phyloP scores from a whole-genome alignment of 2,888 invertebrate genomes.

The Limulus polyphemus region DNA sequence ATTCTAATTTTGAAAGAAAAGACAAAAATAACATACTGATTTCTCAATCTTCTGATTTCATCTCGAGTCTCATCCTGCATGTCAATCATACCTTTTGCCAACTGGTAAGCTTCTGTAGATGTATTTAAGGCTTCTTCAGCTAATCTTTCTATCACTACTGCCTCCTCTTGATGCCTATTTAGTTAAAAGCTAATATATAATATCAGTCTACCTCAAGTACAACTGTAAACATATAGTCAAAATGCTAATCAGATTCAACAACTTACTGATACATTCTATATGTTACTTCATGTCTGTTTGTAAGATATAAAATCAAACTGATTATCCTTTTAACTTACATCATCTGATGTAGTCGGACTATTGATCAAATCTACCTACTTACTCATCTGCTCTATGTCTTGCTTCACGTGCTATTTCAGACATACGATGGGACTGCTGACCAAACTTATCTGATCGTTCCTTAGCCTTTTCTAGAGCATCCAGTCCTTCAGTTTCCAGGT shows the following conservation, averaged over 20 bases:
- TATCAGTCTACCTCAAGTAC: no score
- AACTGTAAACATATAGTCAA: no score
- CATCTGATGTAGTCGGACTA: no score
- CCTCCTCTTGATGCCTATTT: slow-evolving; percentile 48
- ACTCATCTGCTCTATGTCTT: slow-evolving; percentile 59
- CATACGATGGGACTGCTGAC: slow-evolving; percentile 87
- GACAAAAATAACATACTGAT: slow-evolving; percentile 36
- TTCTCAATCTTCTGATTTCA: slow-evolving; percentile 35
- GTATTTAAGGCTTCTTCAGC: slow-evolving; percentile 70
- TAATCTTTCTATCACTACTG: slow-evolving; percentile 56
- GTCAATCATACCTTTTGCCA: slow-evolving; percentile 63
- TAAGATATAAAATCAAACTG: no score
- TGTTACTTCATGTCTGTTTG: no score
- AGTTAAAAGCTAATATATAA: no score
- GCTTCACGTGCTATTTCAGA: slow-evolving; percentile 81
- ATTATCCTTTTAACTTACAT: no score
- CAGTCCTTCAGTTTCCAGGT: slow-evolving; percentile 68
- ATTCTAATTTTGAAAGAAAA: no score
- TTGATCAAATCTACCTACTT: no score
- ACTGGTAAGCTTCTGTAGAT: slow-evolving; percentile 62
- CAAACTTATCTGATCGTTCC: slow-evolving; percentile 65
- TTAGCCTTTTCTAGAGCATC: slow-evolving; percentile 65
- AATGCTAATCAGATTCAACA: no score
- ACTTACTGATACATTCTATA: no score
- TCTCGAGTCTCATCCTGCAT: slow-evolving; percentile 53